A percentile compares a stretch with the other conserved stretches of the same genome.
phyloP scores from a whole-genome alignment of 2,888 invertebrate genomes.

The Deroplatys truncata region DNA sequence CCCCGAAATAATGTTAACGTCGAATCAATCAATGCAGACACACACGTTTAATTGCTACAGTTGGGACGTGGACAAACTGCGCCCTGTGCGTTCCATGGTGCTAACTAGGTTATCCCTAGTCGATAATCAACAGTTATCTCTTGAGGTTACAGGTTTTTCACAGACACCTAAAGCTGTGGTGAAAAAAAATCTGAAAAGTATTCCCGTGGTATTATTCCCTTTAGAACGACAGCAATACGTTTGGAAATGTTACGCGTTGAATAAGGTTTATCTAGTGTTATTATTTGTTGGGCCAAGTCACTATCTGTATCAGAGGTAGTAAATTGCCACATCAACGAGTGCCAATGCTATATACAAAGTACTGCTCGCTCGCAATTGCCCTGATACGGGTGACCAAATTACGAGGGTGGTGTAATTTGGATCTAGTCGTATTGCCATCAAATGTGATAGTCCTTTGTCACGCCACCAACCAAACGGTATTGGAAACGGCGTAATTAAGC shows the following conservation, averaged over 20 bases:
- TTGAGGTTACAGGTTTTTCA: neutral
- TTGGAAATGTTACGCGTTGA: neutral
- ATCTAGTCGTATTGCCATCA: slow-evolving; percentile 1
- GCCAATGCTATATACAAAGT: neutral
- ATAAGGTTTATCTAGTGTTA: neutral
- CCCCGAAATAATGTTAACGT: neutral
- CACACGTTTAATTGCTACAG: neutral
- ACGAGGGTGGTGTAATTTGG: neutral
- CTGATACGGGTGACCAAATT: neutral
- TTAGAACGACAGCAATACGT: neutral
- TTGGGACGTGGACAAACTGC: neutral
- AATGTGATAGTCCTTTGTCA: slow-evolving; percentile 7
- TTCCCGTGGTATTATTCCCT: neutral
- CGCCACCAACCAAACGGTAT: neutral
- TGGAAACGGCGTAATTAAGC: neutral
- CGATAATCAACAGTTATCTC: slow-evolving; percentile 1
- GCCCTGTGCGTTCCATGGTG: too few relatives aligned
- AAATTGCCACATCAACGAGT: neutral
- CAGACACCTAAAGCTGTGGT: neutral
- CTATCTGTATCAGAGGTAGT: neutral
- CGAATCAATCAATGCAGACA: neutral
- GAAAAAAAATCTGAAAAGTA: neutral
- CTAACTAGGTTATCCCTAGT: neutral
- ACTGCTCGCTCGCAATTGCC: neutral
- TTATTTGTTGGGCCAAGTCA: neutral